Conservation (phyloP, 2,113 vertebrate genomes). For the Budorcas taxicolor region DNA sequence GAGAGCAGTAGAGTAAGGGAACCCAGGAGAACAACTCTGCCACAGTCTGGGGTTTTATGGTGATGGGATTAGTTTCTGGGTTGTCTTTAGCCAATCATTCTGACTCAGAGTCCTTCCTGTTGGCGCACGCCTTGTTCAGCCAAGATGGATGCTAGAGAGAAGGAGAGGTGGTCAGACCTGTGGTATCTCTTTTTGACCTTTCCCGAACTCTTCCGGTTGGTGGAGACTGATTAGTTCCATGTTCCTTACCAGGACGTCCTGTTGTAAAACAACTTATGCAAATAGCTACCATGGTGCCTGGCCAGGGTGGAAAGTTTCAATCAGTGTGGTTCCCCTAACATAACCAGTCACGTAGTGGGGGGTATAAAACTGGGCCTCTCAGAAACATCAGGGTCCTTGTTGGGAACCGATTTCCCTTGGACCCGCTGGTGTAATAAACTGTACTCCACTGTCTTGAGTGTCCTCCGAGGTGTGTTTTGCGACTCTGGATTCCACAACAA, state of each 20-base stretch:
- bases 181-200: not conserved
- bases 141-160: too few relatives aligned
- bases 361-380: not conserved
- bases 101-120: too few relatives aligned
- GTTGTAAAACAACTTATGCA: not conserved
- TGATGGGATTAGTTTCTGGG: too few relatives aligned
- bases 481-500: not conserved
- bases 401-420: not conserved
- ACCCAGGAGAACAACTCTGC: too few relatives aligned
- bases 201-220: not conserved
- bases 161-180: not conserved
- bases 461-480: not conserved
- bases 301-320: not conserved
- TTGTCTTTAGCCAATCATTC: too few relatives aligned
- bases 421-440: not conserved
- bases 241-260: not conserved
- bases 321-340: not conserved
- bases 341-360: not conserved
- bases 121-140: too few relatives aligned
- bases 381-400: not conserved
- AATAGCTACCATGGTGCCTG: not conserved
- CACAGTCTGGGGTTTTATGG: too few relatives aligned
- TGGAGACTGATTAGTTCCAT: not conserved
- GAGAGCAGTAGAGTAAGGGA: not conserved
- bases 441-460: not conserved